Percentiles rank a stretch among this genome's conserved stretches.
These are phyloP conservation scores for Phoronis australis DNA, from an alignment of 2,888 invertebrate genomes.

Conservation along the genomic window DNA sequence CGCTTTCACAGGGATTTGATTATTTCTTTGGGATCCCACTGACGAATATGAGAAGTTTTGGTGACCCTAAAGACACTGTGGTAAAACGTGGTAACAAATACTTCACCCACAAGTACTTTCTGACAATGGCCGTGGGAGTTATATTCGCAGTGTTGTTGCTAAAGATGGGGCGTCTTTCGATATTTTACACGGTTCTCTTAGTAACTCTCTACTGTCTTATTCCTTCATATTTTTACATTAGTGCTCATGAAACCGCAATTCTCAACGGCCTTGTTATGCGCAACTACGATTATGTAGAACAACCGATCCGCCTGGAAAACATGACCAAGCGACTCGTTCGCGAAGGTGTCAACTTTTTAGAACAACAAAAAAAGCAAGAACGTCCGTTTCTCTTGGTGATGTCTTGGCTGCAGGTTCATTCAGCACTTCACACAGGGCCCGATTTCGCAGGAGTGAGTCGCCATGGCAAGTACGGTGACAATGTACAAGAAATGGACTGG, in stretches of 20 bases:
- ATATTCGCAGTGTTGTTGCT: too few relatives aligned
- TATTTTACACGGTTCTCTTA: neutral
- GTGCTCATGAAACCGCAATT: conserved; percentile 19
- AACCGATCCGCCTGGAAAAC: conserved; percentile 51
- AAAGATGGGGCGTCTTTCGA: neutral
- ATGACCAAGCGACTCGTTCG: conserved; percentile 39
- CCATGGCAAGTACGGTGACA: conserved; percentile 56
- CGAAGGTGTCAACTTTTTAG: conserved; percentile 37
- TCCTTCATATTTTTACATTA: conserved; percentile 5
- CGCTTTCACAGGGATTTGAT: conserved; percentile 53
- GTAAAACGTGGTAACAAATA: conserved; percentile 11
- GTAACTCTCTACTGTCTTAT: conserved; percentile 4
- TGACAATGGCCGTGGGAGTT: neutral
- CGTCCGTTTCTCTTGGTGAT: conserved; percentile 55
- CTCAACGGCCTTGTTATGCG: conserved; percentile 45
- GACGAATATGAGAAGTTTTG: conserved; percentile 43
- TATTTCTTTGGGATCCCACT: conserved; percentile 53
- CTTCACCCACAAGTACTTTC: too few relatives aligned
- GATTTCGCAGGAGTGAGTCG: conserved; percentile 48
- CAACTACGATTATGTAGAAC: conserved; percentile 53
- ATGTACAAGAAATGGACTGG: conserved; percentile 57
- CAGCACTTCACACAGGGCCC: conserved; percentile 62
- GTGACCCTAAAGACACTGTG: conserved; percentile 14
- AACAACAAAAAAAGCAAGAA: conserved; percentile 17
- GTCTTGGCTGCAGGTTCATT: conserved; percentile 63